Conservation (phyloP, 2,113 vertebrate genomes). For the Amblyornis subalaris region DNA sequence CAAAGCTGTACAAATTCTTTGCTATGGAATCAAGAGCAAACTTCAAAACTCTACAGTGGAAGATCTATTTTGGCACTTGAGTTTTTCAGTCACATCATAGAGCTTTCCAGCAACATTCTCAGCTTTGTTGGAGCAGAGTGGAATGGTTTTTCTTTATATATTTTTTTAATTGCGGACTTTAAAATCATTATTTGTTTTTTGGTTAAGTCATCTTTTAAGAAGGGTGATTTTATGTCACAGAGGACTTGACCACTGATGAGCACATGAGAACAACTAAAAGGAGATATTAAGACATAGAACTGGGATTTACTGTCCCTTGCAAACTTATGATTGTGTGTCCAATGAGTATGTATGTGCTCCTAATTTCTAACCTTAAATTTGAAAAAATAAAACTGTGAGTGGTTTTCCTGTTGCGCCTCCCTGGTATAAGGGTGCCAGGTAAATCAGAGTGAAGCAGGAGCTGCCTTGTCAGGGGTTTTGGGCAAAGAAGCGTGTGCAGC, state of each 20-base stretch:
- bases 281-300: background rate
- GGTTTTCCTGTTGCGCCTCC: background rate
- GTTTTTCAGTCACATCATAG: background rate
- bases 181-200: background rate
- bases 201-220: background rate
- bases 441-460: background rate
- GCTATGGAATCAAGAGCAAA: background rate
- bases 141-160: background rate
- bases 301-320: background rate
- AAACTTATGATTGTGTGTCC: background rate
- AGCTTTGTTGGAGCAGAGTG: background rate
- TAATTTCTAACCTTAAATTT: background rate
- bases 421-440: background rate
- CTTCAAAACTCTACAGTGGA: background rate
- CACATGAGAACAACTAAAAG: background rate
- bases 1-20: conserved; percentile 28
- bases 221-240: background rate
- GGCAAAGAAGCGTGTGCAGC: background rate
- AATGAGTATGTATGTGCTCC: background rate
- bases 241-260: background rate
- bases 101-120: background rate
- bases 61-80: conserved; percentile 4
- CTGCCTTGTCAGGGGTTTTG: background rate
- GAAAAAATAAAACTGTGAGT: background rate
- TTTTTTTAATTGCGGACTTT: background rate